phyloP scores from a whole-genome alignment of 2,113 vertebrate species.

The Lamprologus tigripictilis region DNA sequence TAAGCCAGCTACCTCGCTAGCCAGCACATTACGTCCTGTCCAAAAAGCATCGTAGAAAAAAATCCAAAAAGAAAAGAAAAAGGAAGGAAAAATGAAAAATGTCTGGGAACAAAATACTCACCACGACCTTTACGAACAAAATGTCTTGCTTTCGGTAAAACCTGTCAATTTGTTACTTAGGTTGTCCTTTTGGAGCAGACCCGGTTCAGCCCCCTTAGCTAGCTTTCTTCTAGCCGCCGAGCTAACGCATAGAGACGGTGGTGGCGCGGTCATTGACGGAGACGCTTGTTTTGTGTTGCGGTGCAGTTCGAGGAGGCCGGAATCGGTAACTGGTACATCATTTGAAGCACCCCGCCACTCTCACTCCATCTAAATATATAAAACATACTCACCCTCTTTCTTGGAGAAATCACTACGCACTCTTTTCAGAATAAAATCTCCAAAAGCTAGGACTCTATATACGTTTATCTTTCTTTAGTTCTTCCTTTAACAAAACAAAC shows the following conservation, averaged over 20 bases:
- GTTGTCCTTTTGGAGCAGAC: slow-evolving; percentile 31
- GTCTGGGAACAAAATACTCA: slow-evolving; percentile 72
- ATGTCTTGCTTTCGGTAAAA: slow-evolving; percentile 62
- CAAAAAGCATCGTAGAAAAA: slow-evolving; percentile 50
- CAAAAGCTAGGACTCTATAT: not conserved
- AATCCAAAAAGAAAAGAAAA: slow-evolving; percentile 63
- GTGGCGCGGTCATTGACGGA: slow-evolving; percentile 5
- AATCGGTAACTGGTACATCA: rapidly evolving
- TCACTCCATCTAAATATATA: not conserved
- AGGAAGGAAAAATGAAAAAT: slow-evolving; percentile 61
- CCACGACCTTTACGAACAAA: slow-evolving; percentile 69
- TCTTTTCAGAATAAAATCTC: not conserved
- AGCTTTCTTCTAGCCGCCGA: slow-evolving; percentile 36
- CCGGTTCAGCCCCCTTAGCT: slow-evolving; percentile 24
- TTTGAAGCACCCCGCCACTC: rapidly evolving
- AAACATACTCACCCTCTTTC: not conserved
- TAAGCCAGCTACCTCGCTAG: slow-evolving; percentile 46
- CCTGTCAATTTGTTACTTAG: slow-evolving; percentile 41
- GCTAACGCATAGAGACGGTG: slow-evolving; percentile 10
- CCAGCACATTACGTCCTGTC: slow-evolving; percentile 42
- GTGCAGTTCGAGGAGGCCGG: not conserved
- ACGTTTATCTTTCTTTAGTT: not conserved
- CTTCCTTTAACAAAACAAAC: not conserved
- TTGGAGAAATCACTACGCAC: not conserved
- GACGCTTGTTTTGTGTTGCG: not conserved